These are phyloP conservation scores for Paralvinella palmiformis DNA, from an alignment of 1,140 invertebrate genomes.

Conservation along the genomic window DNA sequence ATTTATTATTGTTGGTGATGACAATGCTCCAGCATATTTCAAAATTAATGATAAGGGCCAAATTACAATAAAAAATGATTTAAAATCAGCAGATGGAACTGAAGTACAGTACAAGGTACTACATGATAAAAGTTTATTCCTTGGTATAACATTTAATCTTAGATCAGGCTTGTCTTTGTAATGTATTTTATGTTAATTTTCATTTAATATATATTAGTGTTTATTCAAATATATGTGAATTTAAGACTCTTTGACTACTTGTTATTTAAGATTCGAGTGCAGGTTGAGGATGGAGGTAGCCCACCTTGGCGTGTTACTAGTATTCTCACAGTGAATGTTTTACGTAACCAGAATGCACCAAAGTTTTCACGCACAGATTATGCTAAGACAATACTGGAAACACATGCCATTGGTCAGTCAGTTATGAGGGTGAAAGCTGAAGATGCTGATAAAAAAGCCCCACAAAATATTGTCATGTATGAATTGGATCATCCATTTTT, in stretches of 20 bases:
- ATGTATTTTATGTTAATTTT: no score
- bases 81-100: background rate
- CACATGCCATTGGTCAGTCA: background rate
- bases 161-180: no score
- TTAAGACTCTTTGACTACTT: no score
- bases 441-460: background rate
- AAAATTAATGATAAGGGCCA: conserved; percentile 6
- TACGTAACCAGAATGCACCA: conserved; percentile 10
- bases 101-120: conserved; percentile 8
- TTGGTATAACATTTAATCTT: no score
- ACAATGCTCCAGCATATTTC: conserved; percentile 5
- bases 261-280: background rate
- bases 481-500: conserved; percentile 22
- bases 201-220: no score
- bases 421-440: background rate
- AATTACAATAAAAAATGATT: conserved; percentile 4
- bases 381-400: conserved; percentile 4
- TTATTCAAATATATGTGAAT: no score
- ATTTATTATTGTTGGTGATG: conserved; percentile 23
- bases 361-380: background rate
- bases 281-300: background rate
- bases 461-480: conserved; percentile 8
- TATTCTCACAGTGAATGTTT: conserved; percentile 9
- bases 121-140: no score
- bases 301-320: background rate